Evolutionary conservation across 2,888 invertebrate species (phyloP), one percentile per base, ranked within the genome.

Genomic region (Sesia bembeciformis): DNA sequence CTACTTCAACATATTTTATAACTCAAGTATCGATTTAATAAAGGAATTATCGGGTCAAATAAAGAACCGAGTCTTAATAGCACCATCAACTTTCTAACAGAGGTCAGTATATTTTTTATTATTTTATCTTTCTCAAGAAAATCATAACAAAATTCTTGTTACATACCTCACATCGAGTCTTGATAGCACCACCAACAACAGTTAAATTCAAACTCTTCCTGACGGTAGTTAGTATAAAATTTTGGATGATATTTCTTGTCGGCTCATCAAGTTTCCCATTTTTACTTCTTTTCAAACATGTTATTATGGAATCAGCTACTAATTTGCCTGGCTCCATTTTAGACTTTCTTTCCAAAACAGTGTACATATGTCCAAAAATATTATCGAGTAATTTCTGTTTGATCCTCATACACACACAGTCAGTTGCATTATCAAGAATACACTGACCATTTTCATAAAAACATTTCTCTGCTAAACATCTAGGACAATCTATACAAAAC

Each of bases 291-390:
- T 68, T 78, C 39, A 89, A 64, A 55, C 80, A 78, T 6, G 65
- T 60, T 4, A 86, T 53, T 4, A 88, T 68, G 8, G 69, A 60
- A 23, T 81, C 76, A 1, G 83, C 86, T 2, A 88, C 65, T 4
- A 72, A 69, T 65, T 80, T 83, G 0, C 87, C 88, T 0, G 73
- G 58, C 1, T 60, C 59, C 3, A 76, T 75, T 50, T 74, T 74
- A 3, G 66, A 61, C 61, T 84, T 68, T 56, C 69, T 77, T 53
- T 80, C 84, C 49, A 88, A 62, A 4, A 84, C 73, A 0, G 79
- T 81, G 55, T 81, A 82, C 88, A 88, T 88, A 55, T 88, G 87
- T 53, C 87, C 87, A 54, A 89, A 84, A 0, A 89, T 80, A 58
- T 89, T 89, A 56, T 83, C 79, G 23, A 88, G 60, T 54, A 89